A percentile compares a stretch with the other conserved stretches of the same genome.
These are phyloP conservation scores for Drosophila rubida DNA, from an alignment of 2,888 invertebrate species.

Conservation along the genomic window DNA sequence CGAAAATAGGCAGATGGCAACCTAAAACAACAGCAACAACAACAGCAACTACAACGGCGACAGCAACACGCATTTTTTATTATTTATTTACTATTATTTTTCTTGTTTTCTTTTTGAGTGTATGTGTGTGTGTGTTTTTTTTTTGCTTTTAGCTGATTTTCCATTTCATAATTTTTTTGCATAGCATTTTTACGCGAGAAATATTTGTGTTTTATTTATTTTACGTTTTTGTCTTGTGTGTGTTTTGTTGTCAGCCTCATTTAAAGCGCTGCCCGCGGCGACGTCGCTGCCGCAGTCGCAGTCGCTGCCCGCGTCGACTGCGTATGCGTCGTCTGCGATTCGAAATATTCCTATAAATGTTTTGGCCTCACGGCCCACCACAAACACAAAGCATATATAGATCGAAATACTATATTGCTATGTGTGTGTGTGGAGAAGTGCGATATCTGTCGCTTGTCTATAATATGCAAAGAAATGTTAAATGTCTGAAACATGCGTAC, in stretches of 20 bases:
- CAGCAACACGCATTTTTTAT: slow-evolving; percentile 20
- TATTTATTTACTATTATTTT: slow-evolving; percentile 18
- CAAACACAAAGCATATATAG: slow-evolving; percentile 11
- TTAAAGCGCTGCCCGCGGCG: slow-evolving; percentile 57
- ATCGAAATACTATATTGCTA: slow-evolving; percentile 3
- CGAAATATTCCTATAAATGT: slow-evolving; percentile 77
- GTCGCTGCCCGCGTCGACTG: slow-evolving; percentile 51
- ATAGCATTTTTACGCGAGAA: slow-evolving; percentile 29
- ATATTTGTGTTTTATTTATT: slow-evolving; percentile 36
- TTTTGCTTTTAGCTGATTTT: slow-evolving; percentile 48
- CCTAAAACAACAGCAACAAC: slow-evolving; percentile 25
- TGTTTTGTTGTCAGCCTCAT: slow-evolving; percentile 65
- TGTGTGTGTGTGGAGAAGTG: slow-evolving; percentile 35
- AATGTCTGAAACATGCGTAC: slow-evolving; percentile 78
- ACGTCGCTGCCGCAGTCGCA: slow-evolving; percentile 2
- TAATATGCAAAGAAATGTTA: slow-evolving; percentile 69
- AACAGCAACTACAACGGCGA: slow-evolving; percentile 25
- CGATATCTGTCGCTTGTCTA: slow-evolving; percentile 69
- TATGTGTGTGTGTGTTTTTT: slow-evolving; percentile 1
- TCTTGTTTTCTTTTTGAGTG: not conserved
- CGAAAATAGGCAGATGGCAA: slow-evolving; percentile 68
- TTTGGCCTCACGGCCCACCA: slow-evolving; percentile 62
- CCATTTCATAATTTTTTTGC: slow-evolving; percentile 44
- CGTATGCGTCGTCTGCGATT: slow-evolving; percentile 64
- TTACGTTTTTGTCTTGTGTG: slow-evolving; percentile 25